Evolutionary conservation across 2,888 invertebrate species (phyloP), one percentile per base, ranked within the genome.

Genomic region (Erebia palarica): DNA sequence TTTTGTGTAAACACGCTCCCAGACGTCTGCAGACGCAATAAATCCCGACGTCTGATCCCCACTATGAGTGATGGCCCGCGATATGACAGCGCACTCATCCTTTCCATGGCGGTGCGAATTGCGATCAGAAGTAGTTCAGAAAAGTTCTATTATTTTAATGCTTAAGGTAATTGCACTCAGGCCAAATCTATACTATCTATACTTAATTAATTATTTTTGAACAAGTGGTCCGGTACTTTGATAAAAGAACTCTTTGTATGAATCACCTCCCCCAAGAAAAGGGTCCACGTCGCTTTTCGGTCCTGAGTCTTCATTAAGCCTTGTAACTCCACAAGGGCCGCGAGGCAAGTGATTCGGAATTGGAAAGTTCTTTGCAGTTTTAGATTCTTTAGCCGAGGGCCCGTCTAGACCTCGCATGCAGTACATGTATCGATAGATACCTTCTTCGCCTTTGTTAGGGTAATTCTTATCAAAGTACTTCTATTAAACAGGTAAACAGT

Each of bases 321-420:
- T 57, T 21, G 51, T 63, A 51, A 68, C 53, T 60, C 68, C 70
- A 65, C 51, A 65, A 73, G 73, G 71, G 73, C 75, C 77, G 76
- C 76, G 76, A 75, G 74, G 71, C 74, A 71, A 70, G 51, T 64
- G 74, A 70, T 73, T 72, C 75, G 72, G 73, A 75, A 78, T 78
- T 75, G 73, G 74, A 77, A 76, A 74, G 73, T 78, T 74, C 75
- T 77, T 77, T 75, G 63, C 59, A 71, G 69, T 72, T 69, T 73
- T 69, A 69, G 68, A 70, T 70, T 73, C 71, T 69, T 71, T 73
- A 68, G 68, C 47, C 67, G 73, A 57, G 69, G 71, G 67, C 21
- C 44, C 65, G 63, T 69, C 73, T 73, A 70, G 65, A 69, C 72
- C 66, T 58, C 16, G 67, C 49, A n/a, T 47, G 44, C 47, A 10